Evolutionary conservation across 2,888 invertebrate genomes (phyloP).

Genomic region (Drosophila mulleri): DNA sequence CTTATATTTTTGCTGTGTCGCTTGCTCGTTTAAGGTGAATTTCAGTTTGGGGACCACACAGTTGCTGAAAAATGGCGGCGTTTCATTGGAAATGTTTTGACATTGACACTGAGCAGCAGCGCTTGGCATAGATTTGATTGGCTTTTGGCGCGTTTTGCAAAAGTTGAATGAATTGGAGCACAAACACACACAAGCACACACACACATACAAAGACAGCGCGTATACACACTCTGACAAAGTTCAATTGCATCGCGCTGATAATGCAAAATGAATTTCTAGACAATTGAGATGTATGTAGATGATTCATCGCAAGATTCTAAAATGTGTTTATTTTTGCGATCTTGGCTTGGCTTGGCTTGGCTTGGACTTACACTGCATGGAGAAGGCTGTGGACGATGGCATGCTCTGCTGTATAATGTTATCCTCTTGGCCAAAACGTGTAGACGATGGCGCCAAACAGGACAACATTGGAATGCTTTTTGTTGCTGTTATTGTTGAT

Average conservation of each 20-base stretch:
- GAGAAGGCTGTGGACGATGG: constrained; percentile 85
- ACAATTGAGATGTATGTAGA: constrained; percentile 47
- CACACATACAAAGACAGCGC: constrained; percentile 9
- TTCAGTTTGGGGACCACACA: constrained; percentile 60
- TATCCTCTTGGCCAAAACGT: constrained; percentile 86
- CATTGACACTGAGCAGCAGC: constrained; percentile 33
- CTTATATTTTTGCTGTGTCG: constrained; percentile 52
- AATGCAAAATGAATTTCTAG: constrained; percentile 56
- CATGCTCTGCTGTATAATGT: constrained; percentile 84
- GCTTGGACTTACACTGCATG: constrained; percentile 84
- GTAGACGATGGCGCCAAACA: constrained; percentile 85
- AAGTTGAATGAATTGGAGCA: constrained; percentile 60
- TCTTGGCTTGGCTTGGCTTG: constrained; percentile 6
- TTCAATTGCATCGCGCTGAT: constrained; percentile 76
- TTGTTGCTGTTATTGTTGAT: neutral
- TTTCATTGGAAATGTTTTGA: constrained; percentile 35
- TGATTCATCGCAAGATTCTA: constrained; percentile 30
- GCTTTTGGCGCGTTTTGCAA: constrained; percentile 68
- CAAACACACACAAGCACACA: constrained; percentile 15
- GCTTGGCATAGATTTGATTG: constrained; percentile 42
- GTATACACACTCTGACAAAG: constrained; percentile 20
- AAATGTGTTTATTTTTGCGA: neutral
- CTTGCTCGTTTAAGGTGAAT: constrained; percentile 69
- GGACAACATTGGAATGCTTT: constrained; percentile 86
- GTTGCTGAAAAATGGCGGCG: constrained; percentile 53